Evolutionary conservation across 2,888 invertebrate species (phyloP), one percentile per base, ranked within the genome.

Genomic region (Stegophylla sp.): DNA sequence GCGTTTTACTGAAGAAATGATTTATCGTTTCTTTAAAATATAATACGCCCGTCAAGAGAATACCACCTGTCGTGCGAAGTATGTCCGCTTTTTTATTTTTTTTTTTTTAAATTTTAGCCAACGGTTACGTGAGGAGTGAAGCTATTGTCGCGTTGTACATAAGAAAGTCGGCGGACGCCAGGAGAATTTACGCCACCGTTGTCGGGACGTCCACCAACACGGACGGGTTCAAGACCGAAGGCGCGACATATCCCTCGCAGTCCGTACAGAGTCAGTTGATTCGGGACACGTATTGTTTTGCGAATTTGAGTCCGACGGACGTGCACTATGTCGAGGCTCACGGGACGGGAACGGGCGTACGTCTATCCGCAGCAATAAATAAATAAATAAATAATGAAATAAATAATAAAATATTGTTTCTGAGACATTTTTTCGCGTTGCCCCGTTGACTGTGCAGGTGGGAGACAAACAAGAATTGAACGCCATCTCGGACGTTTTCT

Each of bases 391-490:
- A n/a, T n/a, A n/a, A n/a, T n/a, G n/a, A n/a, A n/a, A n/a, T n/a
- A n/a, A n/a, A n/a, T n/a, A n/a, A n/a, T n/a, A n/a, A n/a, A n/a
- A n/a, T n/a, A 34, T 59, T 48, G 7, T 17, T 73, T 20, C n/a
- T 59, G 53, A 5, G 13, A 53, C 0, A 1, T 34, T 53, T 17
- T 9, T 26, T 53, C 0, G 53, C 41, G 17, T 15, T 28, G n/a
- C 2, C 0, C 5, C 20, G 15, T 53, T 59, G 0, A 20, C n/a
- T n/a, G n/a, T n/a, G n/a, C 34, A 85, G 85, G 92, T 94, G 2
- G 96, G 97, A 26, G 98, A 98, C 87, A 96, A 97, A 0, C 95
- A 96, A 86, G 98, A 98, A 87, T 88, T 95, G 81, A 88, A 91
- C 83, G 93, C 95, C 0, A 91, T 98, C 71, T 92, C 93, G 64